Evolutionary conservation across 2,888 invertebrate genomes (phyloP).

Genomic region (Margaritifera margaritifera): DNA sequence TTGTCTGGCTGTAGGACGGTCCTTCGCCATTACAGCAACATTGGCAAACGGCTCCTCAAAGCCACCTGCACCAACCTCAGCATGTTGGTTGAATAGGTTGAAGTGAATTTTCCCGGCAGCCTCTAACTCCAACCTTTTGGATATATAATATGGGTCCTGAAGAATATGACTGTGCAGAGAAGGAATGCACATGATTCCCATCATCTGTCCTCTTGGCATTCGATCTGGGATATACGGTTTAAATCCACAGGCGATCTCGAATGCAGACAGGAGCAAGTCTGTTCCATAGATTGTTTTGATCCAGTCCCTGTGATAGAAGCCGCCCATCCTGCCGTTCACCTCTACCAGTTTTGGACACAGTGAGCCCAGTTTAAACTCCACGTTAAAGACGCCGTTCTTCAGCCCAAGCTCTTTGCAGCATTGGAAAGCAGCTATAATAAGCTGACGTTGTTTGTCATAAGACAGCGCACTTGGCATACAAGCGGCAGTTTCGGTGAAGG

Average conservation of each 20-base stretch:
- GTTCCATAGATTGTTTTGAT: constrained; percentile 14
- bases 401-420: constrained; percentile 11
- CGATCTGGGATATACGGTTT: not conserved
- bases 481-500: constrained; percentile 12
- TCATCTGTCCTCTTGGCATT: not conserved
- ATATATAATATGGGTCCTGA: not conserved
- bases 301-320: constrained; percentile 21
- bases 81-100: too few relatives aligned
- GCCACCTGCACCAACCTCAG: too few relatives aligned
- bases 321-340: constrained; percentile 28
- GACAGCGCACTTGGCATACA: constrained; percentile 15
- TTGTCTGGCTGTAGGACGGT: too few relatives aligned
- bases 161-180: not conserved
- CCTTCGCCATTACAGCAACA: too few relatives aligned
- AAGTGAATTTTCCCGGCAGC: too few relatives aligned
- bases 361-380: constrained; percentile 22
- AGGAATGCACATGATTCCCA: constrained; percentile 1
- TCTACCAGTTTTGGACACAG: constrained; percentile 26
- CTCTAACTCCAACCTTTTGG: too few relatives aligned
- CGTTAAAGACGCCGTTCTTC: constrained; percentile 24
- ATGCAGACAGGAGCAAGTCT: constrained; percentile 9
- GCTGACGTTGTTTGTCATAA: not conserved
- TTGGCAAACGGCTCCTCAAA: too few relatives aligned
- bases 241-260: not conserved
- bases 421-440: constrained; percentile 8